phyloP scores from a whole-genome alignment of 2,797 vertebrate species.

The Thripadectes ignobilis region DNA sequence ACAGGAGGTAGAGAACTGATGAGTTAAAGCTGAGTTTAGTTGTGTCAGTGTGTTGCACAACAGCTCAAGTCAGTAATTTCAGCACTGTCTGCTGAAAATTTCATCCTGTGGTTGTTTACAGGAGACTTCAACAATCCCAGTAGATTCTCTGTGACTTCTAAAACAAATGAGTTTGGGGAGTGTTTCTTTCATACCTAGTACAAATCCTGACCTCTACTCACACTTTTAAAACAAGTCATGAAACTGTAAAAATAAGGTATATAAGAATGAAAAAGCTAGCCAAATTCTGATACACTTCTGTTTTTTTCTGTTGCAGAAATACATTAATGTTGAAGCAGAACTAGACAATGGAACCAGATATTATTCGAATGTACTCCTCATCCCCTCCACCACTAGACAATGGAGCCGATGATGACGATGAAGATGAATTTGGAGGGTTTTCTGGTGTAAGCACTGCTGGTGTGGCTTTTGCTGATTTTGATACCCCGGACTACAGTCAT shows the following conservation, averaged over 20 bases:
- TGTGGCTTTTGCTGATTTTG: constrained; percentile 79
- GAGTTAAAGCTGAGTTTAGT: neutral
- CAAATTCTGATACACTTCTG: neutral
- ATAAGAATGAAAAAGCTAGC: neutral
- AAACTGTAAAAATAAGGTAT: neutral
- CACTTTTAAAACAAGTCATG: neutral
- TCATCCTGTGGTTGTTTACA: neutral
- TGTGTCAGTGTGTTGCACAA: neutral
- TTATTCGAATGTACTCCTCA: constrained; percentile 87
- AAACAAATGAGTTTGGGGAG: neutral
- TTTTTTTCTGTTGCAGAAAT: constrained; percentile 70
- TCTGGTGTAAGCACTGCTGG: constrained; percentile 77
- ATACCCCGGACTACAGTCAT: constrained; percentile 70
- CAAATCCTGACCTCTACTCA: neutral
- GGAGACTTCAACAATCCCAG: neutral
- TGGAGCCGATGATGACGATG: constrained; percentile 87
- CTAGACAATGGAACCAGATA: constrained; percentile 88
- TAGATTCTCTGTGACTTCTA: neutral
- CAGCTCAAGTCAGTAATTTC: neutral
- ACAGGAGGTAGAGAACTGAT: neutral
- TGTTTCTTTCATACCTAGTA: neutral
- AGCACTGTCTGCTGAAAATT: neutral
- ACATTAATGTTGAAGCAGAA: constrained; percentile 66
- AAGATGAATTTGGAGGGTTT: constrained; percentile 89
- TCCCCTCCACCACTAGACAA: constrained; percentile 89